These are phyloP conservation scores for Leptarthrus brevirostris DNA, from an alignment of 2,888 invertebrate species.

Conservation along the genomic window DNA sequence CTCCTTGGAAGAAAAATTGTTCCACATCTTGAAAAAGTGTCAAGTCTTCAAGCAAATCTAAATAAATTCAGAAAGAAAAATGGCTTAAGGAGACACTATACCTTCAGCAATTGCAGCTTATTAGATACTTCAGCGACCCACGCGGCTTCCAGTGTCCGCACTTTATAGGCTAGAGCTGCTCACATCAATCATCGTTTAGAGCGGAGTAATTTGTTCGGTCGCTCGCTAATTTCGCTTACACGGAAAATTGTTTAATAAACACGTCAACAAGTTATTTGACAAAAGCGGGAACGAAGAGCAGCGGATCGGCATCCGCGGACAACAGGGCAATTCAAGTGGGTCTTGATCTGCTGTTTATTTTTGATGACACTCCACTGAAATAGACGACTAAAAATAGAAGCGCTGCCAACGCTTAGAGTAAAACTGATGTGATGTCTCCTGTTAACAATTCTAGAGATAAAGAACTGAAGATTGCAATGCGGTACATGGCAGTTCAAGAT, in stretches of 20 bases:
- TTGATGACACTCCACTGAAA: conserved; percentile 30
- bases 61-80: background rate
- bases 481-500: too few relatives aligned
- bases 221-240: conserved; percentile 44
- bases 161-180: too few relatives aligned
- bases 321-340: conserved; percentile 37
- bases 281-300: background rate
- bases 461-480: too few relatives aligned
- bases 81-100: too few relatives aligned
- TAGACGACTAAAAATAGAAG: conserved; percentile 35
- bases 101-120: too few relatives aligned
- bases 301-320: background rate
- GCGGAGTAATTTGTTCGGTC: conserved; percentile 38
- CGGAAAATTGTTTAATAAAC: conserved; percentile 46
- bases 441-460: too few relatives aligned
- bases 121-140: too few relatives aligned
- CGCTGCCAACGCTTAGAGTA: too few relatives aligned
- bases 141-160: too few relatives aligned
- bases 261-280: conserved; percentile 43
- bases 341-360: conserved; percentile 38
- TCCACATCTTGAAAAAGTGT: background rate
- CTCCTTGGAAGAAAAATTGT: background rate
- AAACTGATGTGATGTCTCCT: too few relatives aligned
- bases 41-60: background rate
- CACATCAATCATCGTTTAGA: conserved; percentile 34